phyloP scores from a whole-genome alignment of 2,888 invertebrate species.

The Endomychus coccineus region DNA sequence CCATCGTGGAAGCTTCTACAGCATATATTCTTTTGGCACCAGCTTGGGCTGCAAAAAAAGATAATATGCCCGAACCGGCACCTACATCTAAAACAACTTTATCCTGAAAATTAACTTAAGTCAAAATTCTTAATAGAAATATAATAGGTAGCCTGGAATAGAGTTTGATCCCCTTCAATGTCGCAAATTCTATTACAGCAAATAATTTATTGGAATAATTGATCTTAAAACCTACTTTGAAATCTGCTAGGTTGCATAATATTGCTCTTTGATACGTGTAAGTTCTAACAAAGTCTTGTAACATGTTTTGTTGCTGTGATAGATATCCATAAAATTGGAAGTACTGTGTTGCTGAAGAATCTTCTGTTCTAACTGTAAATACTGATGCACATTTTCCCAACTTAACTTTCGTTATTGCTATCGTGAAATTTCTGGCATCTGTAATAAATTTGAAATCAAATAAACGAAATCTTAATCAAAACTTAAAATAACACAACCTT shows the following conservation, averaged over 20 bases:
- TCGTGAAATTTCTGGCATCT: constrained; percentile 70
- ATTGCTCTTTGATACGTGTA: constrained; percentile 98
- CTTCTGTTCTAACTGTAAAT: constrained; percentile 93
- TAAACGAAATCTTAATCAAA: no score
- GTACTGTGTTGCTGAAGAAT: constrained; percentile 97
- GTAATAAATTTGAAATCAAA: constrained; percentile 16
- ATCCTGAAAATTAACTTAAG: constrained; percentile 44
- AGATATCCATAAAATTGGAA: constrained; percentile 99
- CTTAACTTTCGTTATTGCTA: constrained; percentile 65
- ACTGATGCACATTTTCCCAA: constrained; percentile 70
- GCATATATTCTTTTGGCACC: constrained; percentile 96
- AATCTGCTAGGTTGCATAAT: constrained; percentile 85
- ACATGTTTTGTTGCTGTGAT: constrained; percentile 99
- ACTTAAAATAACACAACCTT: no score
- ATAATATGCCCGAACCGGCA: constrained; percentile 96
- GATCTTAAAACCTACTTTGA: constrained; percentile 46
- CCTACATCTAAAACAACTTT: constrained; percentile 96
- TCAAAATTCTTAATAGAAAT: neutral
- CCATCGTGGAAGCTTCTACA: constrained; percentile 99
- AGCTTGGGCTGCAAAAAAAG: constrained; percentile 97
- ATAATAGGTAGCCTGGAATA: no score
- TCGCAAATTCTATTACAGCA: no score
- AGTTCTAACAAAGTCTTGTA: constrained; percentile 98
- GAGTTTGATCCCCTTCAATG: no score
- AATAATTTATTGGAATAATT: no score